Percentiles rank a stretch among this genome's conserved stretches.
These are phyloP conservation scores for Drosophila gaucha DNA, from an alignment of 2,888 invertebrate genomes.

Conservation along the genomic window DNA sequence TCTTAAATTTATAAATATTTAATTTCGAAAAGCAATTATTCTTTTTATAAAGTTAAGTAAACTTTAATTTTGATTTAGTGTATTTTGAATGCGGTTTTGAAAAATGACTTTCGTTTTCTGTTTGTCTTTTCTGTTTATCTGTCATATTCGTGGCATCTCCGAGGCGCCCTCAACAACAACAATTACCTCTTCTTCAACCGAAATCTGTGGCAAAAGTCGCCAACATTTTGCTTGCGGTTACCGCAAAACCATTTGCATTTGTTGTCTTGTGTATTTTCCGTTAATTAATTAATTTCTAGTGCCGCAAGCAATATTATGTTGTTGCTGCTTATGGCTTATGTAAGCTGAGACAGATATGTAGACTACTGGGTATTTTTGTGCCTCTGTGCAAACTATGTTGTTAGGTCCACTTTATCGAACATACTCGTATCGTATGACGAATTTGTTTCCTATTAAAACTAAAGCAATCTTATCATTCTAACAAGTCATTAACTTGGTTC, in stretches of 20 bases:
- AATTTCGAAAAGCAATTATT: too few species aligned
- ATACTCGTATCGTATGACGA: conserved; percentile 4
- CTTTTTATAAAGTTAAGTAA: not conserved
- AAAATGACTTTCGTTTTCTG: not conserved
- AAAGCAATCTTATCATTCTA: conserved; percentile 57
- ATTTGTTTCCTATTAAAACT: conserved; percentile 3
- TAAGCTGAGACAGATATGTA: conserved; percentile 1
- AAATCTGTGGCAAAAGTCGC: conserved; percentile 31
- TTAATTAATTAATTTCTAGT: conserved; percentile 34
- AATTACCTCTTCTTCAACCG: conserved; percentile 30
- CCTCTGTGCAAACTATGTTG: conserved; percentile 10
- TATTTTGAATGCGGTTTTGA: conserved; percentile 3
- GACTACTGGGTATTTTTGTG: not conserved
- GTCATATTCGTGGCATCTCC: conserved; percentile 15
- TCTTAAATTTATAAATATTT: not conserved
- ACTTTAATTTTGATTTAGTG: conserved; percentile 4
- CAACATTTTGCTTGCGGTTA: conserved; percentile 34
- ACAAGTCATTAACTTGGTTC: conserved; percentile 32
- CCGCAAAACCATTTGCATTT: conserved; percentile 44
- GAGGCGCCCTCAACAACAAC: conserved; percentile 9
- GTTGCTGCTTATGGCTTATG: conserved; percentile 3
- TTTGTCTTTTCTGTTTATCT: conserved; percentile 14
- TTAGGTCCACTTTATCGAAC: conserved; percentile 13
- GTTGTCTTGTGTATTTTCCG: conserved; percentile 33
- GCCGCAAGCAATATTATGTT: conserved; percentile 20